Conservation (phyloP, 2,797 vertebrate species). For the Hoplostethus mediterraneus region DNA sequence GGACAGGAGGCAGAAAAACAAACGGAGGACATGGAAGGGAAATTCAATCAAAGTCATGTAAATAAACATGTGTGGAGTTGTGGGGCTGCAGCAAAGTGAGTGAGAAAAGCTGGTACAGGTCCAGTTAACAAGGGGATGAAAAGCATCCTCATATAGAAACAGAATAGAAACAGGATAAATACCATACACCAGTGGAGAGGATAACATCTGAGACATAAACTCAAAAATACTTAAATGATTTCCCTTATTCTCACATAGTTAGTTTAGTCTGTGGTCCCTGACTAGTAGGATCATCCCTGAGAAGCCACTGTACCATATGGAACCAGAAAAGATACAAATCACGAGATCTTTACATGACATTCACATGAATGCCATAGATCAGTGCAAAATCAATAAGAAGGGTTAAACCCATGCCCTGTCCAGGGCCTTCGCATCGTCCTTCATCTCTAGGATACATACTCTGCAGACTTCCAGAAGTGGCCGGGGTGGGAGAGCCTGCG, state of each 20-base stretch:
- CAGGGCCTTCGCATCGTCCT: conserved; percentile 45
- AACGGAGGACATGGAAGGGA: background rate
- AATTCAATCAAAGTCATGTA: background rate
- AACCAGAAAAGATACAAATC: conserved; percentile 13
- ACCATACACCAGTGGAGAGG: background rate
- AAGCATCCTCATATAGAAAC: background rate
- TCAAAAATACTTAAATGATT: background rate
- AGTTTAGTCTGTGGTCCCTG: conserved; percentile 3
- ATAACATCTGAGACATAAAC: background rate
- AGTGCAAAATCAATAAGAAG: no score
- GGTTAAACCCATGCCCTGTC: conserved; percentile 1
- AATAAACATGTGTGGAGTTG: background rate
- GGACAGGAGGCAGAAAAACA: conserved; percentile 23
- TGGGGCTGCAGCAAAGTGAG: conserved; percentile 6
- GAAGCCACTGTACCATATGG: conserved; percentile 36
- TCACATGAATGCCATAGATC: background rate
- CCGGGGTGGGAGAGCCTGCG: conserved; percentile 97
- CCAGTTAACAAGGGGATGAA: background rate
- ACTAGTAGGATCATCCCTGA: background rate
- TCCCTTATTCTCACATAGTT: background rate
- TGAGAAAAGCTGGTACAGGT: conserved; percentile 1
- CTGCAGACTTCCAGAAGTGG: conserved; percentile 99
- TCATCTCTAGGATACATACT: conserved; percentile 89
- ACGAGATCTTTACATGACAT: background rate
- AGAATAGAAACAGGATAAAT: background rate